Evolutionary conservation across 1,140 invertebrate species (phyloP), one percentile per base, ranked within the genome.

Genomic region (Heliconius melpomene): DNA sequence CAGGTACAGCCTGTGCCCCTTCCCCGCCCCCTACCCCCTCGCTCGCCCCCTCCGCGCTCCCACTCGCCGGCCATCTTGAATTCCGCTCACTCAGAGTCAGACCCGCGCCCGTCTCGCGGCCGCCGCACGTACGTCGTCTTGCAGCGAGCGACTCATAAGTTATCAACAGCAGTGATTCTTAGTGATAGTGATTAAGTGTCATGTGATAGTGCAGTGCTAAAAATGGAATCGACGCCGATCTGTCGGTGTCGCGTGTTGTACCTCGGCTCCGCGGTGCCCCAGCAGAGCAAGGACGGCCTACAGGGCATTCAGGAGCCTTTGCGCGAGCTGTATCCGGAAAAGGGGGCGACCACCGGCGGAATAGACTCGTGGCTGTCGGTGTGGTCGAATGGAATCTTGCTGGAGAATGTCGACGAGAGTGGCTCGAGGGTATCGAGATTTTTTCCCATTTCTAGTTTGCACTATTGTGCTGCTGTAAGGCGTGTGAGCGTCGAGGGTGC

Each of bases 331-430:
- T 99, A 99, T 90, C 98, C 98, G 20, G 98, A 98, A 87, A 97
- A 98, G 89, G 96, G 96, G 75, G 98, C 98, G 7, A 97, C 97
- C 5, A 97, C 98, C 52, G 96, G 98, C 87, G 98, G 98, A 72
- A 99, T 99, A 84, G 98, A 99, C 90, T 99, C 98, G 72, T 99
- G 98, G 98, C 95, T 99, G 38, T 98, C 98, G 84, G 98, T 99
- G 36, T 99, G 98, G 98, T 98, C 98, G 77, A 99, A 99, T 90
- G 99, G 99, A 72, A 97, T 99, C 72, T 95, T 99, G 23, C 90
- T 99, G 79, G 98, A 99, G 93, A 99, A 99, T 92, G 97, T 99
- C 2, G 98, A 99, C 91, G 99, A 99, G 92, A 97, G 98, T 87
- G 97, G 98, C 76, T 98, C 98, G 87, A 97, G 98, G 90, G 97